Evolutionary conservation across 2,113 vertebrate genomes (phyloP), one percentile per base, ranked within the genome.

Genomic region (Charadrius vociferus): DNA sequence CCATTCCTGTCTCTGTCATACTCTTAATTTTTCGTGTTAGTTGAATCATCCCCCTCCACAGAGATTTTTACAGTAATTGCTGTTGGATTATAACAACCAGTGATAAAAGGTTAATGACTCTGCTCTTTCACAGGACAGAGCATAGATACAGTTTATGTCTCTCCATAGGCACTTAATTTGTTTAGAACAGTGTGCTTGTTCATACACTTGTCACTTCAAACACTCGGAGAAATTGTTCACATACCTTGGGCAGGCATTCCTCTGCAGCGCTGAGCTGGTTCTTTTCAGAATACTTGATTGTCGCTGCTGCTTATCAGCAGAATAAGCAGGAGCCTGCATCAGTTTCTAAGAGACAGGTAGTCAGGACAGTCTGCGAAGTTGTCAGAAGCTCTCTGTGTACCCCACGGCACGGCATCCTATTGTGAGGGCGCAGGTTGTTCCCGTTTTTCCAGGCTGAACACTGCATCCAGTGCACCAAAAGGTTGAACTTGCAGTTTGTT

Each of bases 291-390:
- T 20, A 26, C 5, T 36, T 37, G 29, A 39, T 37, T 61, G 32
- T 41, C 2, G 1, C 41, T 78, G 83, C 29, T 50, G 41, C 32
- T 77, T 24, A 15, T 20, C 55, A 92, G 43, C 39, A 36, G 39
- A 6, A 11, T 29, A 27, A 83, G 45, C 50, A 27, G 52, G 67
- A 81, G 16, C 45, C 52, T 36, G 19, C 29, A 19, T 47, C 3
- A 2, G 20, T 74, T 83, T 65, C 50, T 13, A 8, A 34, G 79
- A 34, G 43, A 19, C 27, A 12, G 61, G 36, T 45, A 65, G n/a
- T 30, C 63, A 73, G 37, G 39, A 56, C 36, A 59, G 30, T 49
- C 47, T 56, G 47, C 0, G 0, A 7, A 5, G 2, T 0, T 61
- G 39, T 70, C 23, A 16, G 62, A 19, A 72, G 70, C 15, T 55